Conservation (phyloP, 2,797 vertebrate species). For the Muraenolepis orangiensis region DNA sequence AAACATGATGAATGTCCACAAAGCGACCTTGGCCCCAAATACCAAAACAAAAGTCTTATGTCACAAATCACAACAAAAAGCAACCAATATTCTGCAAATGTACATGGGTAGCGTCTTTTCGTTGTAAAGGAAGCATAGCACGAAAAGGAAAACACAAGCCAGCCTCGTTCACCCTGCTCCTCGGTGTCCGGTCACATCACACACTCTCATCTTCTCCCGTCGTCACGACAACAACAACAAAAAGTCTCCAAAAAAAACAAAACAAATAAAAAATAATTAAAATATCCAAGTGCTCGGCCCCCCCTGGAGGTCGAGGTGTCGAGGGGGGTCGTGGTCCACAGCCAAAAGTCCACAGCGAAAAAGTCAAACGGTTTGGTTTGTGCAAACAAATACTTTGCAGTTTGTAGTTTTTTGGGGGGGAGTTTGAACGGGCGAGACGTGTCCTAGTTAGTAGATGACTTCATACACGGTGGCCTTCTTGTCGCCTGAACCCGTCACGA, state of each 20-base stretch:
- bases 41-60: not conserved
- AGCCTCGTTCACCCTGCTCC: not conserved
- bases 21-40: not conserved
- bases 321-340: slow-evolving; percentile 31
- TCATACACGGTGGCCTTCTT: slow-evolving; percentile 84
- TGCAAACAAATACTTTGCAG: slow-evolving; percentile 42
- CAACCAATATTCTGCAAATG: not conserved
- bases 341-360: too few relatives aligned
- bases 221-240: slow-evolving; percentile 39
- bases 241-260: slow-evolving; percentile 11
- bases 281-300: slow-evolving; percentile 52
- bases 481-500: slow-evolving; percentile 81
- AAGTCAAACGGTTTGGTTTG: slow-evolving; percentile 33
- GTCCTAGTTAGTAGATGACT: slow-evolving; percentile 80
- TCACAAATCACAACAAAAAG: slow-evolving; percentile 10
- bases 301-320: slow-evolving; percentile 35
- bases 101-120: not conserved
- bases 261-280: slow-evolving; percentile 17
- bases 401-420: too few relatives aligned
- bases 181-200: not conserved
- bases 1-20: not conserved
- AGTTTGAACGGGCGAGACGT: too few relatives aligned
- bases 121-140: not conserved
- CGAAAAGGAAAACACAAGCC: not conserved
- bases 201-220: slow-evolving; percentile 12